Evolutionary conservation across 1,140 invertebrate species (phyloP).

Genomic region (Trachelipus rathkii): DNA sequence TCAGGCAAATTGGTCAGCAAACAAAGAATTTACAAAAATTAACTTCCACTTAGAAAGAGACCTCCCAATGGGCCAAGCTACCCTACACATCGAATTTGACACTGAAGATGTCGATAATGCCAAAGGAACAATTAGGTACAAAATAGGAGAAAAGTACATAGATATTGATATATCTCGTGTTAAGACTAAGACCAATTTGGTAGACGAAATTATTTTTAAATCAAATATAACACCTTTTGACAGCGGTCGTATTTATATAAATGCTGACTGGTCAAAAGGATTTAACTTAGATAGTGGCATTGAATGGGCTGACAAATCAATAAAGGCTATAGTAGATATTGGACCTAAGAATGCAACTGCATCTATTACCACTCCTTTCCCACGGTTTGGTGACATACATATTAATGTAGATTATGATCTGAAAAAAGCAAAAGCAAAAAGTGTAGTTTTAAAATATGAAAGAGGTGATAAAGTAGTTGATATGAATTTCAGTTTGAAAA

Average conservation of each 20-base stretch:
- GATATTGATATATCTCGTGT: slow-evolving; percentile 27
- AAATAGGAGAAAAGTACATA: slow-evolving; percentile 28
- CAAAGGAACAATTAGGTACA: slow-evolving; percentile 30
- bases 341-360: slow-evolving; percentile 19
- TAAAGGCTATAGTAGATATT: slow-evolving; percentile 24
- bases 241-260: slow-evolving; percentile 25
- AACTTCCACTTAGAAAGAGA: slow-evolving; percentile 22
- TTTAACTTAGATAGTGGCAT: slow-evolving; percentile 28
- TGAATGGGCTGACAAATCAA: slow-evolving; percentile 26
- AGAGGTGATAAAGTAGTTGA: slow-evolving; percentile 28
- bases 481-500: slow-evolving; percentile 30
- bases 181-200: background rate
- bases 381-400: slow-evolving; percentile 30
- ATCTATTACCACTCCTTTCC: slow-evolving; percentile 36
- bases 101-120: slow-evolving; percentile 30
- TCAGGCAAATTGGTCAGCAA: slow-evolving; percentile 27
- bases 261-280: slow-evolving; percentile 23
- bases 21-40: slow-evolving; percentile 20
- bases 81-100: slow-evolving; percentile 29
- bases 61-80: slow-evolving; percentile 32
- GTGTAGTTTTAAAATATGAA: slow-evolving; percentile 29
- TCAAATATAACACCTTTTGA: slow-evolving; percentile 25
- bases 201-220: slow-evolving; percentile 31
- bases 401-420: slow-evolving; percentile 25
- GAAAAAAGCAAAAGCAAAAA: slow-evolving; percentile 23